phyloP scores from a whole-genome alignment of 2,888 invertebrate genomes.

The Drosophila incognita region DNA sequence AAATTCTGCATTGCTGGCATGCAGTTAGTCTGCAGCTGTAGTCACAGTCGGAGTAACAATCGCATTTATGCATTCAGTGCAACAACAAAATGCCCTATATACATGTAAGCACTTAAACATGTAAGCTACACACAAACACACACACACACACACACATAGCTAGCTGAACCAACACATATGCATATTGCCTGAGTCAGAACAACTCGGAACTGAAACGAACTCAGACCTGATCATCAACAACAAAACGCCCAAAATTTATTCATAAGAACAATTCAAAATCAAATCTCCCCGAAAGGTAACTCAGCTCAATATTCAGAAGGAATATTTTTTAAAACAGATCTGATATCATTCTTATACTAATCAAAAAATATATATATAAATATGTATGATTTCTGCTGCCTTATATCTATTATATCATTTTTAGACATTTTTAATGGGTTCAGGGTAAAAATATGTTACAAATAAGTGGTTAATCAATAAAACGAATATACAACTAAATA shows the following conservation, averaged over 20 bases:
- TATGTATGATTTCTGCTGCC: neutral
- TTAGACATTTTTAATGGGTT: neutral
- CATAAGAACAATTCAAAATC: neutral
- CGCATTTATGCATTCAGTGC: slow-evolving; percentile 12
- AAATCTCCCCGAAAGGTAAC: neutral
- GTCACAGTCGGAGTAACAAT: slow-evolving; percentile 38
- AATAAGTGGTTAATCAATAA: neutral
- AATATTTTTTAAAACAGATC: too few species aligned
- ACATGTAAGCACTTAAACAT: neutral
- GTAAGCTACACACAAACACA: neutral
- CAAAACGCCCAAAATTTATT: slow-evolving; percentile 10
- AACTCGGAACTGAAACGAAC: neutral
- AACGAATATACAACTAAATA: neutral
- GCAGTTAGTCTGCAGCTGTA: slow-evolving; percentile 51
- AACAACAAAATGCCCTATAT: slow-evolving; percentile 1
- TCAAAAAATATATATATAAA: neutral
- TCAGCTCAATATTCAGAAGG: too few species aligned
- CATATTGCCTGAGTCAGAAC: neutral
- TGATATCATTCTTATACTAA: neutral
- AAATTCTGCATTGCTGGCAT: slow-evolving; percentile 64
- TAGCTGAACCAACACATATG: slow-evolving; percentile 8
- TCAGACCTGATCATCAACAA: neutral
- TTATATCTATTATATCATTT: neutral
- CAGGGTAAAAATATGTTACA: neutral
- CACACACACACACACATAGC: slow-evolving; percentile 1